Evolutionary conservation across 2,797 vertebrate species (phyloP).

Genomic region (Lindbergichthys nudifrons): DNA sequence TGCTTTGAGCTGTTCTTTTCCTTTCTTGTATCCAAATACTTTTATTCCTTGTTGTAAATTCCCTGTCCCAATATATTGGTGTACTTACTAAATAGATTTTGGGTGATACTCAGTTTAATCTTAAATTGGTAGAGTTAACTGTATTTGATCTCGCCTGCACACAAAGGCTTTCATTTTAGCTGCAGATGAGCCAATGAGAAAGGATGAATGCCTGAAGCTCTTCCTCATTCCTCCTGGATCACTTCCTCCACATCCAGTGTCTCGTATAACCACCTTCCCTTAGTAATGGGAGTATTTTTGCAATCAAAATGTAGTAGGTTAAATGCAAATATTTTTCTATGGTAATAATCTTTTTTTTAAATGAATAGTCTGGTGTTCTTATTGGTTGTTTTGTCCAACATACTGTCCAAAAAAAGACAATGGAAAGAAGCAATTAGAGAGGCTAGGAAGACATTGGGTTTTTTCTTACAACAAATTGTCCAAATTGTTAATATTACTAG

Average conservation of each 20-base stretch:
- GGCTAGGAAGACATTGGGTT: background rate
- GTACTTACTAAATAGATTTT: background rate
- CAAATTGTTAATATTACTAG: background rate
- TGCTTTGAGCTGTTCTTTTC: background rate
- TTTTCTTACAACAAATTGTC: background rate
- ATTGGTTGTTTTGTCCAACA: background rate
- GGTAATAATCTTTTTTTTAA: too few species aligned
- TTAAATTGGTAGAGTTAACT: background rate
- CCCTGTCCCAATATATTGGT: background rate
- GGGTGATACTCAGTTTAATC: background rate
- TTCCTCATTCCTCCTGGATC: slow-evolving; percentile 24
- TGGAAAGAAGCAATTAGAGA: background rate
- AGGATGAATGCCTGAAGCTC: slow-evolving; percentile 18
- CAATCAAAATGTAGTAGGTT: too few species aligned
- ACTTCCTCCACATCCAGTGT: background rate
- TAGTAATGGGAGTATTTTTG: background rate
- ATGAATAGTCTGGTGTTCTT: background rate
- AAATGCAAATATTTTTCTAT: too few species aligned
- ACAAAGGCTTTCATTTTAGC: slow-evolving; percentile 2
- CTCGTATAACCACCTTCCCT: background rate
- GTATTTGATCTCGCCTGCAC: background rate
- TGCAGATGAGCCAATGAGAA: slow-evolving; percentile 14
- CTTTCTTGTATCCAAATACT: background rate
- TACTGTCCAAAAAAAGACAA: background rate
- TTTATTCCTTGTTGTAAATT: background rate